Conservation (phyloP, 2,113 vertebrate genomes). For the Myotis brandtii region DNA sequence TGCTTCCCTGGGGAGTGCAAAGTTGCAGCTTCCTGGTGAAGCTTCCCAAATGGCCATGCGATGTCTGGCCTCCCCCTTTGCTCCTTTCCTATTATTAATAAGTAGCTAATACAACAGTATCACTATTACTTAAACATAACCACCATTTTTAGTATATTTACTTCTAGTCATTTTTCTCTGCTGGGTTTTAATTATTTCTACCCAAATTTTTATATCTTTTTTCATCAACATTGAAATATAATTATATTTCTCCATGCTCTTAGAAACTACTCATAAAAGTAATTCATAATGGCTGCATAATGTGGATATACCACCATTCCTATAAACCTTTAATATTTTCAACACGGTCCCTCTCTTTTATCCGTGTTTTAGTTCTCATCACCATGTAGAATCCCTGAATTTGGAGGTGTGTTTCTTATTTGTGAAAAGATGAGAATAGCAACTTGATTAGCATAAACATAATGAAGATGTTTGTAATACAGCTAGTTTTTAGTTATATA, state of each 20-base stretch:
- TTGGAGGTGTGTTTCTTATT: constrained; percentile 24
- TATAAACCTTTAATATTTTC: not conserved
- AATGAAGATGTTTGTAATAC: not conserved
- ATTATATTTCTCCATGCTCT: not conserved
- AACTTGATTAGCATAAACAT: not conserved
- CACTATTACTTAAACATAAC: not conserved
- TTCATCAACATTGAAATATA: not conserved
- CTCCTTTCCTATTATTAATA: too few species aligned
- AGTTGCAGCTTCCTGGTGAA: too few species aligned
- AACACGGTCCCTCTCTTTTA: not conserved
- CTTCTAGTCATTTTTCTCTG: constrained; percentile 38
- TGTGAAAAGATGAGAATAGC: constrained; percentile 15
- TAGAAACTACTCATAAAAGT: not conserved
- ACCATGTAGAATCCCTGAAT: not conserved
- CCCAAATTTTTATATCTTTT: not conserved
- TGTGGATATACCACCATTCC: not conserved
- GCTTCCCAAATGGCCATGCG: too few species aligned
- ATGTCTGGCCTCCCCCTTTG: too few species aligned
- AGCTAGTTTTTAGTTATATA: not conserved
- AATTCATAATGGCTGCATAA: not conserved
- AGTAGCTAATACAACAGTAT: too few species aligned
- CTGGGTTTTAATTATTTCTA: constrained; percentile 38
- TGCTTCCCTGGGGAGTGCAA: too few species aligned
- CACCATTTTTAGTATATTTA: not conserved
- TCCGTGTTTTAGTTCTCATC: not conserved